Percentiles rank a stretch among this genome's conserved stretches.
phyloP scores from a whole-genome alignment of 2,113 vertebrate species.

The Oryzias javanicus region DNA sequence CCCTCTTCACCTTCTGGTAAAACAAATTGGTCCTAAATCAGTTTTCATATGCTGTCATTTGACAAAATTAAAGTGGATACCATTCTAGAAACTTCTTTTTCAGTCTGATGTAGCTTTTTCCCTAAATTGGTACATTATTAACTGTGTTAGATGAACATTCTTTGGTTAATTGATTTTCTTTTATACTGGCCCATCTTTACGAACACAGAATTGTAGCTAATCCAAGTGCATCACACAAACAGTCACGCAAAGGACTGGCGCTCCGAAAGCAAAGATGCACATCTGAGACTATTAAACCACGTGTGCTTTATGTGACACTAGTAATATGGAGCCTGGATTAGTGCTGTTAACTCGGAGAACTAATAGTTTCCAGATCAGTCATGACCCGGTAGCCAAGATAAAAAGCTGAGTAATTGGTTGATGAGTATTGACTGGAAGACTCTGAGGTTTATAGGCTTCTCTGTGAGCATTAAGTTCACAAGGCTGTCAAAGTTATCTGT shows the following conservation, averaged over 20 bases:
- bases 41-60: not conserved
- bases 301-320: slow-evolving; percentile 3
- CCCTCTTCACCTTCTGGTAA: not conserved
- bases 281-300: slow-evolving; percentile 20
- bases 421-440: slow-evolving; percentile 49
- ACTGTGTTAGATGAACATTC: too few species aligned
- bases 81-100: too few species aligned
- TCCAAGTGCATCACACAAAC: not conserved
- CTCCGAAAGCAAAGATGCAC: slow-evolving; percentile 16
- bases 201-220: not conserved
- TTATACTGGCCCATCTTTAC: too few species aligned
- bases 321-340: slow-evolving; percentile 28
- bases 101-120: too few species aligned
- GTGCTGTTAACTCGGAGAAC: slow-evolving; percentile 36
- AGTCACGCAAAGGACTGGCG: not conserved
- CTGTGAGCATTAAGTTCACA: slow-evolving; percentile 37
- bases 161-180: too few species aligned
- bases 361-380: slow-evolving; percentile 45
- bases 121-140: too few species aligned
- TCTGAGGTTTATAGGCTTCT: slow-evolving; percentile 23
- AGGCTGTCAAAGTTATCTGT: slow-evolving; percentile 32
- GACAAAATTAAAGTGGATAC: too few species aligned
- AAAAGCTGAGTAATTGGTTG: slow-evolving; percentile 46
- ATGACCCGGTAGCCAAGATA: slow-evolving; percentile 23
- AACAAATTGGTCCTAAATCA: not conserved